These are phyloP conservation scores for Aulostomus chinensis DNA, from an alignment of 2,797 vertebrate species.

Conservation along the genomic window DNA sequence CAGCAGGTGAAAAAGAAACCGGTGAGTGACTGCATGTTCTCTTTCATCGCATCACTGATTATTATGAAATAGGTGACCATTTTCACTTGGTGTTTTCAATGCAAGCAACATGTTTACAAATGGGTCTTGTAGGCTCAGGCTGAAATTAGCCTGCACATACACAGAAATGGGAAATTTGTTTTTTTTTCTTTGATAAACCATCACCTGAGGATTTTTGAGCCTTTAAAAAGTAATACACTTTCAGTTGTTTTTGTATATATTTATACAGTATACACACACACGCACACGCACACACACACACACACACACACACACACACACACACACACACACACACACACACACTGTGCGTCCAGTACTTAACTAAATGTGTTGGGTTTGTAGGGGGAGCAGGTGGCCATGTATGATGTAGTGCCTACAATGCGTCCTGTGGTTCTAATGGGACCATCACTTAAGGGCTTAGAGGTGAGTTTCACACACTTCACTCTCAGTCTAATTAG, in stretches of 20 bases:
- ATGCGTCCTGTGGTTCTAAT: slow-evolving; percentile 98
- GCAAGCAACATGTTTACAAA: background rate
- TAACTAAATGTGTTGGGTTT: slow-evolving; percentile 24
- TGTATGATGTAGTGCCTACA: slow-evolving; percentile 98
- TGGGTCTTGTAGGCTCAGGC: background rate
- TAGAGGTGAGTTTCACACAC: slow-evolving; percentile 84
- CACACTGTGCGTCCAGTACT: background rate
- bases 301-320: too few relatives aligned
- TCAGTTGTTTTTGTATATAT: background rate
- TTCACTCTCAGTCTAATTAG: background rate
- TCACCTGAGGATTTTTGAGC: background rate
- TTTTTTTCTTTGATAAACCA: too few relatives aligned
- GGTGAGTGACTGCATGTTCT: slow-evolving; percentile 80
- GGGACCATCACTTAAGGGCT: slow-evolving; percentile 97
- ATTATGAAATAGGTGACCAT: background rate
- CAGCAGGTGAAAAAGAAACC: slow-evolving; percentile 99
- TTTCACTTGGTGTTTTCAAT: background rate
- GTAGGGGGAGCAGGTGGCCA: slow-evolving; percentile 94
- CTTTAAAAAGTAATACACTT: background rate
- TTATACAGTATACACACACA: too few relatives aligned
- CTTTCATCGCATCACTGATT: background rate
- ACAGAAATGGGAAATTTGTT: too few relatives aligned
- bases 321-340: too few relatives aligned
- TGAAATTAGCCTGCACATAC: too few relatives aligned
- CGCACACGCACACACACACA: too few relatives aligned